phyloP scores from a whole-genome alignment of 2,113 vertebrate genomes.

The Sarotherodon lohbergeri region DNA sequence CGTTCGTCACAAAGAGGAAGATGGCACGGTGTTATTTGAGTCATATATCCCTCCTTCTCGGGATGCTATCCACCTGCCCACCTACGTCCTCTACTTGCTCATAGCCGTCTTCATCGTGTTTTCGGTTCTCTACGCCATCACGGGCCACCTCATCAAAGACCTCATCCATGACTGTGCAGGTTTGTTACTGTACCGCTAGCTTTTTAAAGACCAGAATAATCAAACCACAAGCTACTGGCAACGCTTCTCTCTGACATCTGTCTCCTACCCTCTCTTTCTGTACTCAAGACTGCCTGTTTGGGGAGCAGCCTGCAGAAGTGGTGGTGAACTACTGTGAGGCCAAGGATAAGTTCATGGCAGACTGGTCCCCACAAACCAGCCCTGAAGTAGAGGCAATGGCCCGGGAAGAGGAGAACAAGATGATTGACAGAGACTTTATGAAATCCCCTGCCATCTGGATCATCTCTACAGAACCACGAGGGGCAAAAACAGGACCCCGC shows the following conservation, averaged over 20 bases:
- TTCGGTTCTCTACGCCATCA: constrained; percentile 84
- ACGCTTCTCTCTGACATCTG: neutral
- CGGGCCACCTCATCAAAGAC: constrained; percentile 91
- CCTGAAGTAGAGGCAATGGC: constrained; percentile 68
- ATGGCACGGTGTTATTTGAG: constrained; percentile 69
- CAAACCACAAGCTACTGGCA: neutral
- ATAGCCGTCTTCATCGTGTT: constrained; percentile 77
- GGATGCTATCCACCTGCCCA: constrained; percentile 81
- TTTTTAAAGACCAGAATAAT: neutral
- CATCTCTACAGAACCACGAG: constrained; percentile 59
- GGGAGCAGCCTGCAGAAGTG: constrained; percentile 78
- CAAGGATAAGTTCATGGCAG: constrained; percentile 71
- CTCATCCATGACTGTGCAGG: constrained; percentile 84
- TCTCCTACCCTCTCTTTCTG: neutral
- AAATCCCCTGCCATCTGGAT: constrained; percentile 67
- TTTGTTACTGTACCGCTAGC: constrained; percentile 28
- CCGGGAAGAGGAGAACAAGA: constrained; percentile 50
- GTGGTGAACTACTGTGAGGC: constrained; percentile 61
- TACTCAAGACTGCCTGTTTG: constrained; percentile 80
- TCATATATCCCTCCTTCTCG: constrained; percentile 82
- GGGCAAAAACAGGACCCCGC: constrained; percentile 26
- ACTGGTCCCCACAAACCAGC: constrained; percentile 74
- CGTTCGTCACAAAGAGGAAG: constrained; percentile 32
- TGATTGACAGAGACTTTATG: constrained; percentile 44
- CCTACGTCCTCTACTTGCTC: constrained; percentile 79